Percentiles rank a stretch among this genome's conserved stretches.
phyloP scores from a whole-genome alignment of 2,113 vertebrate species.

The Anser cygnoides region DNA sequence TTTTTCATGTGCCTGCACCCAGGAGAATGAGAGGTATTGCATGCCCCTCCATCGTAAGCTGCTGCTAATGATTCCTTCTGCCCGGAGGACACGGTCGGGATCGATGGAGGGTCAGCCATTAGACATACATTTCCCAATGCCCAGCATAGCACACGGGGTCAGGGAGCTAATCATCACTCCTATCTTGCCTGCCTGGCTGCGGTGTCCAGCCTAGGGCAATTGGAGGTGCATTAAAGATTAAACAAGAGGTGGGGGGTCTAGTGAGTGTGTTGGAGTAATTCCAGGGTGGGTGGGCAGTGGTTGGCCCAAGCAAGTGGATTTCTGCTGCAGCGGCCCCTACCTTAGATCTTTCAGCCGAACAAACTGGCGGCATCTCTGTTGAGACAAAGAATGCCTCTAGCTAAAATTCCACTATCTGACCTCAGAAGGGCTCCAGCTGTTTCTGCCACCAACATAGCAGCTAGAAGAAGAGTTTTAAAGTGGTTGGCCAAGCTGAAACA shows the following conservation, averaged over 20 bases:
- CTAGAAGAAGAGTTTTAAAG: slow-evolving; percentile 24
- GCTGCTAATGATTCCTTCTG: slow-evolving; percentile 35
- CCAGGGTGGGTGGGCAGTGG: slow-evolving; percentile 58
- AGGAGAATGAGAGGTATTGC: not conserved
- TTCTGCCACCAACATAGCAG: slow-evolving; percentile 47
- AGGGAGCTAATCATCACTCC: slow-evolving; percentile 64
- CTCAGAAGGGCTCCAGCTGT: slow-evolving; percentile 63
- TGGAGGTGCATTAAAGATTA: slow-evolving; percentile 75
- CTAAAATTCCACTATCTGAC: slow-evolving; percentile 76
- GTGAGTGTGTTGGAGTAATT: slow-evolving; percentile 40
- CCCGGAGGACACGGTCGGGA: slow-evolving; percentile 16
- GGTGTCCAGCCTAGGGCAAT: slow-evolving; percentile 59
- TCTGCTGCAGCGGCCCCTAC: slow-evolving; percentile 45
- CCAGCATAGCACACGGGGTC: slow-evolving; percentile 39
- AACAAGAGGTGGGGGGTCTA: slow-evolving; percentile 57
- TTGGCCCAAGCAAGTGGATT: slow-evolving; percentile 56
- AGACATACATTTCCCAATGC: slow-evolving; percentile 39
- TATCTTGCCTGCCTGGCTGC: slow-evolving; percentile 32
- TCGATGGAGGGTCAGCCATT: slow-evolving; percentile 40
- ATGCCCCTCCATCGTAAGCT: not conserved
- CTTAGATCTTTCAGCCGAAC: slow-evolving; percentile 71
- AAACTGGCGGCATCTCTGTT: slow-evolving; percentile 58
- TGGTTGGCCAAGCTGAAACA: not conserved
- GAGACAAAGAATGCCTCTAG: slow-evolving; percentile 67
- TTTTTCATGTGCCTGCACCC: not conserved